A percentile compares a stretch with the other conserved stretches of the same genome.
These are phyloP conservation scores for Myrmecophaga tridactyla DNA, from an alignment of 2,113 vertebrate genomes.

Conservation along the genomic window DNA sequence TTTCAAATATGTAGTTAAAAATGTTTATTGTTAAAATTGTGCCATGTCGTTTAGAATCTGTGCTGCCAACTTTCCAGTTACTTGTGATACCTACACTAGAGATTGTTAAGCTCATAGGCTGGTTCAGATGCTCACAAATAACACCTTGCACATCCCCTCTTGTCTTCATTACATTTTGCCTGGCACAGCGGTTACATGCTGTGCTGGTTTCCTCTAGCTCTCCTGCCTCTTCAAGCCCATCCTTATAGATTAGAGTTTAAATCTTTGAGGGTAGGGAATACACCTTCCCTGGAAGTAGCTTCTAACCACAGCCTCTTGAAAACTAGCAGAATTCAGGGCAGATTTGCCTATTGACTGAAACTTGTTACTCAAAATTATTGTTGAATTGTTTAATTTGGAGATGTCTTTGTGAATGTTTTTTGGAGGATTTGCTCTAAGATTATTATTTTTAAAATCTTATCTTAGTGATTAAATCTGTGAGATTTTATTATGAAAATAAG, in stretches of 20 bases:
- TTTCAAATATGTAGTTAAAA: background rate
- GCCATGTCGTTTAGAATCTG: background rate
- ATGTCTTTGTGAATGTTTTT: background rate
- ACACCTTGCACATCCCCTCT: background rate
- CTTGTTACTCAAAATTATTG: background rate
- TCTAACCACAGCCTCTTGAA: background rate
- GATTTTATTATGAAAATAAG: conserved; percentile 5
- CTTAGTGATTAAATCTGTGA: background rate
- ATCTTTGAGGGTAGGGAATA: background rate
- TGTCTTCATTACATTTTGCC: background rate
- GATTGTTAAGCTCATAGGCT: background rate
- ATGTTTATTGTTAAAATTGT: background rate
- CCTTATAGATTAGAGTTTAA: background rate
- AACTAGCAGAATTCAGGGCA: background rate
- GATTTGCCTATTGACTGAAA: background rate
- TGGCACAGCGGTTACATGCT: background rate
- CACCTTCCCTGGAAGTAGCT: background rate
- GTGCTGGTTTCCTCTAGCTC: background rate
- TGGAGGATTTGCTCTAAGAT: background rate
- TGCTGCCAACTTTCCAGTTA: background rate
- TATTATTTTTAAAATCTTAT: background rate
- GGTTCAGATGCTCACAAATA: background rate
- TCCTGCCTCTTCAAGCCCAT: background rate
- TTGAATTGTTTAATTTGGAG: conserved; percentile 20
- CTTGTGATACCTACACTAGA: background rate